These are phyloP conservation scores for Aplodontia rufa DNA, from an alignment of 2,113 vertebrate genomes.

Conservation along the genomic window DNA sequence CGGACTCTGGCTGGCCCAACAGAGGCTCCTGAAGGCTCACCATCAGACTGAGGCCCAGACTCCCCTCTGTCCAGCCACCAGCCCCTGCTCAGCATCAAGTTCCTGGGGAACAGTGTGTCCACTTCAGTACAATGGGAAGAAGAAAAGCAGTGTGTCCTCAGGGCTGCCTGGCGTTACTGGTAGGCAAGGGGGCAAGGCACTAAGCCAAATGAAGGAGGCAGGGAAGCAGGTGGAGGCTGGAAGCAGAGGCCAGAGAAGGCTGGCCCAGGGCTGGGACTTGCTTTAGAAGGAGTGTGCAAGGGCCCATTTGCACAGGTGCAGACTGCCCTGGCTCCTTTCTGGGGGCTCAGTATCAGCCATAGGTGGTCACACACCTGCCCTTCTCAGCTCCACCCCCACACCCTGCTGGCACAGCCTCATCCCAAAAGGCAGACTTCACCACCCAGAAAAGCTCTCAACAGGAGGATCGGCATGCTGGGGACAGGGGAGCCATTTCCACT, in stretches of 20 bases:
- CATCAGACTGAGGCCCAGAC: background rate
- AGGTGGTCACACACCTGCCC: background rate
- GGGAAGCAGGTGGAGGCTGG: background rate
- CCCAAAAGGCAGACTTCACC: background rate
- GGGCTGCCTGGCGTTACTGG: background rate
- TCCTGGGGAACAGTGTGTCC: background rate
- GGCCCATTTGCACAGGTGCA: rapidly evolving
- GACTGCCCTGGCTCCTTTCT: background rate
- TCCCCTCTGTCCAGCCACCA: background rate
- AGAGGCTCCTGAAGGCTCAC: background rate
- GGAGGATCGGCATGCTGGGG: background rate
- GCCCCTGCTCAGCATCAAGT: background rate
- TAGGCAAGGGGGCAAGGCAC: no score
- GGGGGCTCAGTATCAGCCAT: background rate
- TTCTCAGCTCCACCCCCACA: background rate
- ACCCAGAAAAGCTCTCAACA: background rate
- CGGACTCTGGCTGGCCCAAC: background rate
- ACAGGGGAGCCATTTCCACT: background rate
- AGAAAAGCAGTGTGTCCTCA: background rate
- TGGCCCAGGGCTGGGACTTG: background rate
- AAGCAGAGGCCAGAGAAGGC: background rate
- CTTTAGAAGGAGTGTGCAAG: background rate
- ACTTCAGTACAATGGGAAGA: background rate
- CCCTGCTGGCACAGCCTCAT: background rate
- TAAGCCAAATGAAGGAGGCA: background rate